A percentile compares a stretch with the other conserved stretches of the same genome.
phyloP scores from a whole-genome alignment of 23 tunicate genomes.

The Trididemnum miniatum region DNA sequence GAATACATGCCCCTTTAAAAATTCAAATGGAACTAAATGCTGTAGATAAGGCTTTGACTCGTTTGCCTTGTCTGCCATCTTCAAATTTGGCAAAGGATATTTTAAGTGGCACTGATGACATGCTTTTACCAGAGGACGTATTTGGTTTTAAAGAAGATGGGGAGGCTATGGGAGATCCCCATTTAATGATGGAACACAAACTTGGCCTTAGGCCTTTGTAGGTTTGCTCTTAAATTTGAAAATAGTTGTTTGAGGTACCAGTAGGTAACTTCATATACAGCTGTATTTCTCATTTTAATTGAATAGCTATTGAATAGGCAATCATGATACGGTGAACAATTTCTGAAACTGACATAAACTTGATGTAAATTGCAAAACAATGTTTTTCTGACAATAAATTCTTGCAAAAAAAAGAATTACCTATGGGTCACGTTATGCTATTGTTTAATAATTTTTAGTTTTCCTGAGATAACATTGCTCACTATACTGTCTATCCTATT shows the following conservation, averaged over 20 bases:
- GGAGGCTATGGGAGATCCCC: conserved; percentile 94
- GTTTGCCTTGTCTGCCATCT: conserved; percentile 81
- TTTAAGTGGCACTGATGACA: conserved; percentile 61
- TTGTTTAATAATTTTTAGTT: too few relatives aligned
- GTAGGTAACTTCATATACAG: background rate
- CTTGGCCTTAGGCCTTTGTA: conserved; percentile 69
- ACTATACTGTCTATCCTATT: too few relatives aligned
- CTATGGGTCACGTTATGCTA: too few relatives aligned
- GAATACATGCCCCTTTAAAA: conserved; percentile 71
- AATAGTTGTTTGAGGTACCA: background rate
- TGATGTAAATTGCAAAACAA: too few relatives aligned
- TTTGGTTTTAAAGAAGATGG: conserved; percentile 44
- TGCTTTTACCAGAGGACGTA: conserved; percentile 43
- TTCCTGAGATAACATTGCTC: too few relatives aligned
- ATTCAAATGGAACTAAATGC: conserved; percentile 79
- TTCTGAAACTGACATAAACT: too few relatives aligned
- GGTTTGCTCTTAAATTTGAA: too few relatives aligned
- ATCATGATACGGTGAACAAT: too few relatives aligned
- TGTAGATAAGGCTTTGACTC: conserved; percentile 48
- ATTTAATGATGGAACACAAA: conserved; percentile 87
- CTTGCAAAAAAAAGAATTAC: too few relatives aligned
- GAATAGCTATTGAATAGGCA: too few relatives aligned
- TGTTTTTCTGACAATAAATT: too few relatives aligned
- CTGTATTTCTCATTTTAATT: too few relatives aligned
- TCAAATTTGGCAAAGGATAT: conserved; percentile 78